phyloP scores from a whole-genome alignment of 2,888 invertebrate genomes.

The Eupsilia transversa region DNA sequence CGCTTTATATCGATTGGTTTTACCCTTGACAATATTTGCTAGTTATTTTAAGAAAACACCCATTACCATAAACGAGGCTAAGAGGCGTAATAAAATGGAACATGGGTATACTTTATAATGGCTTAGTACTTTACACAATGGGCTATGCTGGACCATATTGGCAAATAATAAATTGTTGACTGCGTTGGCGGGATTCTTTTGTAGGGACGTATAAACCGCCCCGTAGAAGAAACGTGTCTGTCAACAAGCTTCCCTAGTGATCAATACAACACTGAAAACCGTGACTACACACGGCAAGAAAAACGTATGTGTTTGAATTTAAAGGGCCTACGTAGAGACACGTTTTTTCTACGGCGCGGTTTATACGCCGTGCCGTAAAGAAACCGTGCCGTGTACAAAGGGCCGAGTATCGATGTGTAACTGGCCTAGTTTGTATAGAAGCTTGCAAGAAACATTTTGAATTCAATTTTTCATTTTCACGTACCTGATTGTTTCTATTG shows the following conservation, averaged over 20 bases:
- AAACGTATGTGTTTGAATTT: no score
- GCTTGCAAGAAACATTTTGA: not conserved
- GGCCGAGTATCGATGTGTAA: not conserved
- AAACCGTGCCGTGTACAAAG: no score
- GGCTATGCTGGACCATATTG: slow-evolving; percentile 10
- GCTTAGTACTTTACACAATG: slow-evolving; percentile 5
- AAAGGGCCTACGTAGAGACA: no score
- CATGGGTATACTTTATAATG: not conserved
- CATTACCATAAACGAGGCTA: slow-evolving; percentile 18
- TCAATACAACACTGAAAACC: no score
- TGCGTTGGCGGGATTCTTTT: slow-evolving; percentile 14
- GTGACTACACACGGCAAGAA: no score
- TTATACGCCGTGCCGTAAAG: no score
- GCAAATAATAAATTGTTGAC: slow-evolving; percentile 23
- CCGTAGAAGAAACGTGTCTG: no score
- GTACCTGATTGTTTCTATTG: not conserved
- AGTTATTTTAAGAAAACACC: slow-evolving; percentile 41
- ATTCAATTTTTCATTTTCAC: not conserved
- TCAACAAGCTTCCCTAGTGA: no score
- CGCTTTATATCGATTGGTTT: slow-evolving; percentile 49
- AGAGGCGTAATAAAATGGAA: slow-evolving; percentile 13
- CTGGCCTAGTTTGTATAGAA: not conserved
- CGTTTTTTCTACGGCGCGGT: no score
- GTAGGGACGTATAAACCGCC: no score
- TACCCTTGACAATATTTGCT: slow-evolving; percentile 47